Conservation (phyloP, 2,888 invertebrate genomes). For the Tipula vernalis region DNA sequence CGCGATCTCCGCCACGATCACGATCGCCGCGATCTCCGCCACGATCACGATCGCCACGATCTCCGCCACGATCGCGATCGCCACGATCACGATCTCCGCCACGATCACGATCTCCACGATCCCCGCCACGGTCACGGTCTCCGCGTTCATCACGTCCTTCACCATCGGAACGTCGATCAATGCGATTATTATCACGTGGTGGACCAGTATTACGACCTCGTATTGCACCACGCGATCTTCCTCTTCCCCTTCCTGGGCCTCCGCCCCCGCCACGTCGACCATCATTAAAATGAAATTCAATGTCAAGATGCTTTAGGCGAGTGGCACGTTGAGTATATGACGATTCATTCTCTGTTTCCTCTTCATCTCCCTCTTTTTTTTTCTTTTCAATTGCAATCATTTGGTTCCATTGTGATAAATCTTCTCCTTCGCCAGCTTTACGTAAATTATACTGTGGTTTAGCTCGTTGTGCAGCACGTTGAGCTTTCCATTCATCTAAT, state of each 20-base stretch:
- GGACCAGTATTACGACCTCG: slow-evolving; percentile 19
- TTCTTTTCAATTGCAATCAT: slow-evolving; percentile 69
- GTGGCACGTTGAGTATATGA: slow-evolving; percentile 76
- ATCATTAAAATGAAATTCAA: slow-evolving; percentile 80
- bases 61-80: slow-evolving; percentile 21
- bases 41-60: slow-evolving; percentile 21
- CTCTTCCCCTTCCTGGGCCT: slow-evolving; percentile 50
- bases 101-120: slow-evolving; percentile 27
- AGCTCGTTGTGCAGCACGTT: slow-evolving; percentile 55
- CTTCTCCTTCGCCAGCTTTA: slow-evolving; percentile 90
- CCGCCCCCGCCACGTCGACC: slow-evolving; percentile 57
- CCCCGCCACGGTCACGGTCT: slow-evolving; percentile 20
- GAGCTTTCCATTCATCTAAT: slow-evolving; percentile 87
- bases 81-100: slow-evolving; percentile 21
- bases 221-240: slow-evolving; percentile 40
- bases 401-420: slow-evolving; percentile 84
- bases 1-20: slow-evolving; percentile 25
- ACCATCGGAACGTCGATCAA: slow-evolving; percentile 8
- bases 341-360: slow-evolving; percentile 57
- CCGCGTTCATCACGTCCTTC: slow-evolving; percentile 25
- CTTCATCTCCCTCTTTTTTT: slow-evolving; percentile 60
- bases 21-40: slow-evolving; percentile 17
- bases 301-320: slow-evolving; percentile 73
- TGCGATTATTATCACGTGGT: slow-evolving; percentile 18
- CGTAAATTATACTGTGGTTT: slow-evolving; percentile 85